phyloP scores from a whole-genome alignment of 2,888 invertebrate species.

The Digitonthophagus gazella region DNA sequence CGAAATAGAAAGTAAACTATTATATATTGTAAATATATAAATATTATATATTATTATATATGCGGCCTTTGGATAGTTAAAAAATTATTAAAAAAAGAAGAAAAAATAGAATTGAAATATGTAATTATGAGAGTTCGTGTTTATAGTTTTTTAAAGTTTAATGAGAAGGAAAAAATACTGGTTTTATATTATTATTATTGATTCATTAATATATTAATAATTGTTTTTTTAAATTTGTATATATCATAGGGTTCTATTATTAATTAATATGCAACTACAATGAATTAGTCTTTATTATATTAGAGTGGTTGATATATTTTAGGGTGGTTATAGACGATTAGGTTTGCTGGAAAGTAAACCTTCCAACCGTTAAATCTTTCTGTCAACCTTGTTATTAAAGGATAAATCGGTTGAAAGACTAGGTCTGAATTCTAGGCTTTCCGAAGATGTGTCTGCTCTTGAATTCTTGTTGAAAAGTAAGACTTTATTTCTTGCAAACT shows the following conservation, averaged over 20 bases:
- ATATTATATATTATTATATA: conserved; percentile 1
- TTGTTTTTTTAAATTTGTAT: neutral
- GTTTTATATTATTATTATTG: neutral
- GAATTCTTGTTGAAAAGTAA: too few relatives aligned
- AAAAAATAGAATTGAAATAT: neutral
- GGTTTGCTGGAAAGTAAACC: too few relatives aligned
- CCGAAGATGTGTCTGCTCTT: too few relatives aligned
- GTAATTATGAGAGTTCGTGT: neutral
- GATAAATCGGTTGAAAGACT: too few relatives aligned
- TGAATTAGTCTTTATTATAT: neutral
- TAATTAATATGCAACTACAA: neutral
- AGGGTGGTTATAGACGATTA: too few relatives aligned
- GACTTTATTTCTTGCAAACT: too few relatives aligned
- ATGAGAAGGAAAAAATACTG: neutral
- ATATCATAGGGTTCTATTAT: neutral
- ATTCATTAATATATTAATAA: neutral
- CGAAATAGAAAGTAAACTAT: neutral
- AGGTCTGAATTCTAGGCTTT: too few relatives aligned
- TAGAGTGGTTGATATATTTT: too few relatives aligned
- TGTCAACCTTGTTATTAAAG: too few relatives aligned
- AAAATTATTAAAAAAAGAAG: neutral
- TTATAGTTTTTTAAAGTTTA: neutral
- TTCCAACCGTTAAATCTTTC: too few relatives aligned
- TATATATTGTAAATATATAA: conserved; percentile 29
- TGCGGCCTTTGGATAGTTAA: conserved; percentile 44